A percentile compares a stretch with the other conserved stretches of the same genome.
Evolutionary conservation across 1,140 invertebrate species (phyloP).

Genomic region (Uloborus diversus): DNA sequence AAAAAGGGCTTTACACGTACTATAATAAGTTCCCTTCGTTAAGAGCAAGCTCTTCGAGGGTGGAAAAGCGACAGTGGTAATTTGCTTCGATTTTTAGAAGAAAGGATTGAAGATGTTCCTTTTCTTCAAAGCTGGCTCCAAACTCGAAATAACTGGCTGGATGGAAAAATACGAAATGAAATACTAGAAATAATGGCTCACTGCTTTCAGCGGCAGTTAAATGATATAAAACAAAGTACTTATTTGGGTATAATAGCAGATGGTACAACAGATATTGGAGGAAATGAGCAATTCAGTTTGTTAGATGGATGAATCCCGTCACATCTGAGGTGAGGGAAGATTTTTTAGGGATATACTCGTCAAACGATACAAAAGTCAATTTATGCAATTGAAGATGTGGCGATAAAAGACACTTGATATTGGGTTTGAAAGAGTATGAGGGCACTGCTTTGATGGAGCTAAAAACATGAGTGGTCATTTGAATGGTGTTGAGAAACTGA

Average conservation of each 20-base stretch:
- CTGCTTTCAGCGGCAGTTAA: constrained; percentile 5
- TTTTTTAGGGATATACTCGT: too few relatives aligned
- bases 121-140: too few relatives aligned
- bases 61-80: not conserved
- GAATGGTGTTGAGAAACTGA: not conserved
- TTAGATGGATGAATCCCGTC: too few relatives aligned
- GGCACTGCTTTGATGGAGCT: too few relatives aligned
- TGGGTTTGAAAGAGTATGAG: too few relatives aligned
- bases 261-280: too few relatives aligned
- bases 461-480: not conserved
- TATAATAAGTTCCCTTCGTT: not conserved
- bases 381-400: not conserved
- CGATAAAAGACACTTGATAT: too few relatives aligned
- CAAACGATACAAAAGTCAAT: not conserved
- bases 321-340: too few relatives aligned
- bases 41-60: constrained; percentile 11
- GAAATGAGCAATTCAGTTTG: constrained; percentile 11
- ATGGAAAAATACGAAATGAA: not conserved
- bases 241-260: too few relatives aligned
- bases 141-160: too few relatives aligned
- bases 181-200: constrained; percentile 15
- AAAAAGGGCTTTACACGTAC: not conserved
- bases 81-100: not conserved
- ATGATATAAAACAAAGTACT: too few relatives aligned
- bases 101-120: constrained; percentile 12